Evolutionary conservation across 2,888 invertebrate species (phyloP).

Genomic region (Cordylochernes scorpioides): DNA sequence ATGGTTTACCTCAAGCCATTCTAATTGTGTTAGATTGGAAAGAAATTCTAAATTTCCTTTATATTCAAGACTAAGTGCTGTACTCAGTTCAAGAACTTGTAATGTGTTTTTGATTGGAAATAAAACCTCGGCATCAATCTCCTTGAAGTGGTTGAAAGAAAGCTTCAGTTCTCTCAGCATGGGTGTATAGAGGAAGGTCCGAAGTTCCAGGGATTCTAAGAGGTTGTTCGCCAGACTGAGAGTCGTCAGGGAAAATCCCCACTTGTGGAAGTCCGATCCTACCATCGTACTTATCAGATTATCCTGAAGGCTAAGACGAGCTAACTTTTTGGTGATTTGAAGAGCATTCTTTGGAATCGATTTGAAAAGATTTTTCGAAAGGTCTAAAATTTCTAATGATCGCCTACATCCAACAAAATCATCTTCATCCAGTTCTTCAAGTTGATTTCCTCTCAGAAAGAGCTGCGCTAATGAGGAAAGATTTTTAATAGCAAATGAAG

Average conservation of each 20-base stretch:
- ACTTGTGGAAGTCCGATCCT: constrained; percentile 39
- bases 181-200: constrained; percentile 48
- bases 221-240: constrained; percentile 74
- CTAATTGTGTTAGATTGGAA: constrained; percentile 9
- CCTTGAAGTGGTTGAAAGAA: constrained; percentile 16
- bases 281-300: constrained; percentile 22
- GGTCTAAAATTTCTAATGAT: constrained; percentile 12
- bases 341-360: constrained; percentile 12
- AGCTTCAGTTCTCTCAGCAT: constrained; percentile 18
- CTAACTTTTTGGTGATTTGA: constrained; percentile 6
- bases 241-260: constrained; percentile 55
- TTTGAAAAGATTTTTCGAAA: constrained; percentile 12
- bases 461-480: constrained; percentile 31
- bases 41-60: constrained; percentile 3
- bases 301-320: constrained; percentile 13
- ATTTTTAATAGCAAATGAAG: constrained; percentile 33
- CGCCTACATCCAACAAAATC: constrained; percentile 28
- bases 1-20: constrained; percentile 24
- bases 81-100: constrained; percentile 57
- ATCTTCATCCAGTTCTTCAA: constrained; percentile 39
- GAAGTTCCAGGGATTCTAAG: constrained; percentile 47
- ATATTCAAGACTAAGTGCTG: constrained; percentile 42
- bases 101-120: constrained; percentile 28
- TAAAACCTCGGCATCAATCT: constrained; percentile 6
- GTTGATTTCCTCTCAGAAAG: constrained; percentile 43